Evolutionary conservation across 92 coral and sea anemone species (phyloP).

Genomic region (Diadumene lineata): DNA sequence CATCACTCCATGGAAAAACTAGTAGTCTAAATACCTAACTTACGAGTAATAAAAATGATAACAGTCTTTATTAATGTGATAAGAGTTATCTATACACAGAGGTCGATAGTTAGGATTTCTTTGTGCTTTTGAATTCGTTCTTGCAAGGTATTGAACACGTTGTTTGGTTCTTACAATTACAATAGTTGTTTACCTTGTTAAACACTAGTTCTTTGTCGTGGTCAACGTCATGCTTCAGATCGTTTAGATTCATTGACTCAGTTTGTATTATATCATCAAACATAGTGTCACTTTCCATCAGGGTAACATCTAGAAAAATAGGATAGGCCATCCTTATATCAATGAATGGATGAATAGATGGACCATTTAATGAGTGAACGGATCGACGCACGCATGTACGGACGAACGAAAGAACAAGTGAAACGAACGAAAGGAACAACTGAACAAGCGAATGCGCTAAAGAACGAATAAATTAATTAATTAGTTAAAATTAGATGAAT

Average conservation of each 20-base stretch:
- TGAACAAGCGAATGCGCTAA: background rate
- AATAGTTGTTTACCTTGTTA: constrained; percentile 6
- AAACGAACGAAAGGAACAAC: background rate
- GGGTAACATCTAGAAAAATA: constrained; percentile 32
- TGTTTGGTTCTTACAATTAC: background rate
- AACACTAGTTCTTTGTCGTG: constrained; percentile 20
- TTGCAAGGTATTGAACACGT: background rate
- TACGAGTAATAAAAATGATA: too few relatives aligned
- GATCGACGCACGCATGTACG: background rate
- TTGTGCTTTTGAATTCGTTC: too few relatives aligned
- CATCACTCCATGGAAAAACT: too few relatives aligned
- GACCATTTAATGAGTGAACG: background rate
- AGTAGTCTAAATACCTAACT: too few relatives aligned
- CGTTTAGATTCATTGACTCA: constrained; percentile 8
- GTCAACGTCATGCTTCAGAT: constrained; percentile 9
- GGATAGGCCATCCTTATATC: too few relatives aligned
- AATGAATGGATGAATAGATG: background rate
- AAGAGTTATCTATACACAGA: too few relatives aligned
- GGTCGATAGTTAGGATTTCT: too few relatives aligned
- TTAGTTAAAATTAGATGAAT: background rate
- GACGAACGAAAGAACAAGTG: background rate
- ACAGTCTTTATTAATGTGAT: too few relatives aligned
- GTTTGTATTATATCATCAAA: constrained; percentile 36
- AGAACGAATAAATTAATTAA: background rate
- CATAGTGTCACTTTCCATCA: constrained; percentile 29